phyloP scores from a whole-genome alignment of 2,113 vertebrate species.

The Amia ocellicauda region DNA sequence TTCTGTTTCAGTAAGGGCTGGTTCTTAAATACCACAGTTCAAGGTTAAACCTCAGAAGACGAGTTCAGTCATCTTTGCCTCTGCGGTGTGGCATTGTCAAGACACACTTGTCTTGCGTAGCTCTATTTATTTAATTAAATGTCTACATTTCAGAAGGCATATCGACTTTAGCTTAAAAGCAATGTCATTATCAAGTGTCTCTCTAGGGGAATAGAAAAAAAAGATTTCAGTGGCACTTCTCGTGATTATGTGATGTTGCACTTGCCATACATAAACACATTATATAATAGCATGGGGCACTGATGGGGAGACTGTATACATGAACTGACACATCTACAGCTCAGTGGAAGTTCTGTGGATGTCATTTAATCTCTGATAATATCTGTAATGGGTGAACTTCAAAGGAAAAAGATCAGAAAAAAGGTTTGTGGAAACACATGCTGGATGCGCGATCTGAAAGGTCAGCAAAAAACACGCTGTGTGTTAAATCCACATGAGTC shows the following conservation, averaged over 20 bases:
- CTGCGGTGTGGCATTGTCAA: too few relatives aligned
- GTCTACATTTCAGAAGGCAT: slow-evolving; percentile 36
- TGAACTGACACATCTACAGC: slow-evolving; percentile 40
- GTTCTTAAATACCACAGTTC: too few relatives aligned
- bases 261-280: too few relatives aligned
- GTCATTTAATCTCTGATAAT: slow-evolving; percentile 34
- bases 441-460: slow-evolving; percentile 42
- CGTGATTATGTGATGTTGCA: slow-evolving; percentile 34
- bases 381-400: slow-evolving; percentile 49
- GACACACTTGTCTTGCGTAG: background rate
- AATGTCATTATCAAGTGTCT: slow-evolving; percentile 30
- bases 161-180: slow-evolving; percentile 41
- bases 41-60: too few relatives aligned
- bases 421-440: slow-evolving; percentile 21
- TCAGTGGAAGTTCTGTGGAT: slow-evolving; percentile 37
- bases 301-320: slow-evolving; percentile 37
- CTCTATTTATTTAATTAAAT: slow-evolving; percentile 52
- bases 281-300: slow-evolving; percentile 33
- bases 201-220: slow-evolving; percentile 27
- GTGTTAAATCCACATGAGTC: slow-evolving; percentile 18
- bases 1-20: too few relatives aligned
- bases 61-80: too few relatives aligned
- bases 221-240: slow-evolving; percentile 43
- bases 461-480: slow-evolving; percentile 35
- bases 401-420: slow-evolving; percentile 24